phyloP scores from a whole-genome alignment of 2,113 vertebrate genomes.

The Tinamus guttatus region DNA sequence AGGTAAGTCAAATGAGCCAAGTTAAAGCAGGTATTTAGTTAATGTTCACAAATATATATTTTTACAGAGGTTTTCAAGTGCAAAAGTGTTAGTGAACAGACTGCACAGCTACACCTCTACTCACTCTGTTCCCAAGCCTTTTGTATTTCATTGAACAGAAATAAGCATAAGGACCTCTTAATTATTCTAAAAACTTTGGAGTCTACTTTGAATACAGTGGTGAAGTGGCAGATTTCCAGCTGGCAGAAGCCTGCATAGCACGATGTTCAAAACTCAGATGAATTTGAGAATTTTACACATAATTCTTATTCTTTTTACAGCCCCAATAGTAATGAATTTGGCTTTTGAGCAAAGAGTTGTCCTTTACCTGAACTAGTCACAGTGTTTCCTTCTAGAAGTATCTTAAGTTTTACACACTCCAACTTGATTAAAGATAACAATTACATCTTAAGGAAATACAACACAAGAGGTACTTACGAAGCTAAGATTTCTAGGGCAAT shows the following conservation, averaged over 20 bases:
- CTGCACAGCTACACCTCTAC: neutral
- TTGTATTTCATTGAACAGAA: neutral
- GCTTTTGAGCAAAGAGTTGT: too few species aligned
- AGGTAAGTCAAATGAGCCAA: neutral
- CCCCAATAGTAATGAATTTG: neutral
- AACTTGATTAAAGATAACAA: neutral
- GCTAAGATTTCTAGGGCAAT: slow-evolving; percentile 93
- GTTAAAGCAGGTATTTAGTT: neutral
- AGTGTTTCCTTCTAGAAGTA: neutral
- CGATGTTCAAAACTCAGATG: neutral
- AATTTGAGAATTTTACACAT: neutral
- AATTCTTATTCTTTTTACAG: neutral
- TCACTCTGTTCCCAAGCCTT: neutral
- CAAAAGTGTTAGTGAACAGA: neutral
- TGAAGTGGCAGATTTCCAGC: neutral
- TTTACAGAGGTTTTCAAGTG: neutral
- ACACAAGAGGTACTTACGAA: slow-evolving; percentile 85
- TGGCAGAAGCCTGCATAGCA: neutral
- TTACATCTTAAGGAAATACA: neutral
- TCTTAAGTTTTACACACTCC: neutral
- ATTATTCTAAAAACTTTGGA: neutral
- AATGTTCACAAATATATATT: neutral
- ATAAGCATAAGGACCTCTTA: neutral
- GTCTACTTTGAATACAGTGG: neutral
- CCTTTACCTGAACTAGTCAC: neutral